phyloP scores from a whole-genome alignment of 2,797 vertebrate species.

The Spatula versicolor region DNA sequence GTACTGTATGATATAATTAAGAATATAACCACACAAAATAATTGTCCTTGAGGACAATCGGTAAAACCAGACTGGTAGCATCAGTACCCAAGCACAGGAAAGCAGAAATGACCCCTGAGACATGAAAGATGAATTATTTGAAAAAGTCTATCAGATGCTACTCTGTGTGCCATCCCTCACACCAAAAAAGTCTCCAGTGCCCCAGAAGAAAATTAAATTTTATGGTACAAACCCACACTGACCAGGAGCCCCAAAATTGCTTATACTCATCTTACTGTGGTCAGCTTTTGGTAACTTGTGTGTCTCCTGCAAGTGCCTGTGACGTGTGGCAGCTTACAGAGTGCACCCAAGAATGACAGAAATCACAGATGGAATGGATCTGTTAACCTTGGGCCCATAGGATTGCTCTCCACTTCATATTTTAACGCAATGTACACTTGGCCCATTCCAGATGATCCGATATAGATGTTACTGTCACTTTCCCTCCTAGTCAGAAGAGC shows the following conservation, averaged over 20 bases:
- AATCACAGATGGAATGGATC: conserved; percentile 35
- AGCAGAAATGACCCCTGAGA: background rate
- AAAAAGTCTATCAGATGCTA: background rate
- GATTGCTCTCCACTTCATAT: conserved; percentile 40
- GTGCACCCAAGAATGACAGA: conserved; percentile 44
- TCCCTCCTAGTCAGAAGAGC: conserved; percentile 46
- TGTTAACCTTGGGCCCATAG: conserved; percentile 4
- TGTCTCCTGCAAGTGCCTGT: conserved; percentile 3
- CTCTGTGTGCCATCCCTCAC: accelerated
- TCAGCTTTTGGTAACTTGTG: conserved; percentile 25
- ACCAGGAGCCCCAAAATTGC: background rate
- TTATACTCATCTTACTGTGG: conserved; percentile 43
- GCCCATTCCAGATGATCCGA: conserved; percentile 60
- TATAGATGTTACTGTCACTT: conserved; percentile 57
- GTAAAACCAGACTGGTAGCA: background rate
- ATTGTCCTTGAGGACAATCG: background rate
- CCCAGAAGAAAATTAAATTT: background rate
- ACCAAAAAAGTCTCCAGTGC: background rate
- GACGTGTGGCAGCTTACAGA: conserved; percentile 28
- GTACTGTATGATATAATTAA: background rate
- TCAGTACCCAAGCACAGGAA: background rate
- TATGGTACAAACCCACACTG: background rate
- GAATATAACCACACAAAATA: background rate
- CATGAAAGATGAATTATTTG: background rate
- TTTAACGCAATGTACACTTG: conserved; percentile 57